Base-by-base conservation (phyloP, 2,113 vertebrate species). In the Butastur rufipennis region DNA sequence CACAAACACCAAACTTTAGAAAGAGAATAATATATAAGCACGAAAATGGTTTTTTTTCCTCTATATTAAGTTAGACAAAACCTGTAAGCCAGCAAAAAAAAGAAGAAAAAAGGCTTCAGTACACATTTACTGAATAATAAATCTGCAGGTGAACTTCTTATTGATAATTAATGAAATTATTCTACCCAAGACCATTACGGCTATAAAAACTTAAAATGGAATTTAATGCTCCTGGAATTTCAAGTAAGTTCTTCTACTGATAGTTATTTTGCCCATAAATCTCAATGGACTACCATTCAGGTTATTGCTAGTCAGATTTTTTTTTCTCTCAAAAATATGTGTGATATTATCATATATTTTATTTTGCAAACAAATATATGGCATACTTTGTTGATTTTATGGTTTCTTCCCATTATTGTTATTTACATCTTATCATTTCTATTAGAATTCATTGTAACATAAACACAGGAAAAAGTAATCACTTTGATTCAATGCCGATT, bases 101-200 rank as follows among this genome's bases (percentile, higher is more conserved):
- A 61, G 58, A 83, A 78, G 67, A 38, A 87, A 86, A 96, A 88
- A 89, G 36, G 7, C 26, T 93, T 96, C 59, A 43, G 47, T 72
- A 72, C 31, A 36, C 70, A 53, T 91, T 93, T 85, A 56, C 70
- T 80, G 87, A 87, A 89, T 91, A 95, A 91, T 93, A 90, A 94
- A 93, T 89, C 61, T 72, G 21, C 73, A 87, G 66, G 43, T 63
- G 43, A 96, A 29, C 31, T 93, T 87, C 73, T 89, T 89, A 85
- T 75, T 95, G 95, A 96, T 89, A 95, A 95, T 86, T 94, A 93
- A 89, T 95, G 73, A 91, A 72, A 93, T 94, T 93, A 86, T 88
- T 92, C 66, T 81, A 86, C 47, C 73, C 62, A 75, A 95, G 61
- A 85, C 62, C 65, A 70, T 61, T 91, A 31, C 34, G 32, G 40